A percentile compares a stretch with the other conserved stretches of the same genome.
These are phyloP conservation scores for Napeogenes sylphis DNA, from an alignment of 2,888 invertebrate genomes.

Conservation along the genomic window DNA sequence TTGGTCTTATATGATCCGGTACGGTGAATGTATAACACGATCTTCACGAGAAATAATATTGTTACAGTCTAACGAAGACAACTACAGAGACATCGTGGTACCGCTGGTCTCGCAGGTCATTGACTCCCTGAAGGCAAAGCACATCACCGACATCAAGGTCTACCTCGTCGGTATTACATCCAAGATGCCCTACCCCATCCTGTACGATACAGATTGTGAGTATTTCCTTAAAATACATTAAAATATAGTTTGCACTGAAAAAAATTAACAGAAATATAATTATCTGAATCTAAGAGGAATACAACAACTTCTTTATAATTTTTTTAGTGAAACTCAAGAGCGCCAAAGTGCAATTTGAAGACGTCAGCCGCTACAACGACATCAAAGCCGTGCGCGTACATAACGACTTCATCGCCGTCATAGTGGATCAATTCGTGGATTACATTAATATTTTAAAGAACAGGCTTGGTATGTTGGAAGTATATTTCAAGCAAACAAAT, in stretches of 20 bases:
- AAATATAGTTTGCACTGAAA: neutral
- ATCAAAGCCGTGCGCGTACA: constrained; percentile 42
- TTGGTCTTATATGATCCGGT: no score
- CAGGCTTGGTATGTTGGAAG: constrained; percentile 44
- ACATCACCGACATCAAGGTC: constrained; percentile 66
- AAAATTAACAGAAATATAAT: no score
- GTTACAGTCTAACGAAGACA: constrained; percentile 76
- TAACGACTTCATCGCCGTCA: constrained; percentile 37
- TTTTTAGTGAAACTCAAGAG: constrained; percentile 63
- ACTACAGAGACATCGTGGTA: constrained; percentile 80
- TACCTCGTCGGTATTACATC: constrained; percentile 78
- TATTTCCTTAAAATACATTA: constrained; percentile 24
- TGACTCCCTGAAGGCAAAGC: constrained; percentile 78
- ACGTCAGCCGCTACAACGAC: constrained; percentile 50
- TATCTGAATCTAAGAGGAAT: no score
- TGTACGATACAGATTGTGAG: constrained; percentile 69
- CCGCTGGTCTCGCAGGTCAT: constrained; percentile 79
- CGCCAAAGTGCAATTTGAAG: constrained; percentile 57
- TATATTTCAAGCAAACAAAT: neutral
- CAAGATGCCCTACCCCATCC: constrained; percentile 64
- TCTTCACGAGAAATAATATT: neutral
- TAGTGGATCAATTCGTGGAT: constrained; percentile 32
- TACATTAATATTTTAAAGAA: constrained; percentile 40
- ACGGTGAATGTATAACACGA: no score
- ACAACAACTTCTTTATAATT: no score